phyloP scores from a whole-genome alignment of 92 coral and sea anemone genomes.

The Diadumene lineata region DNA sequence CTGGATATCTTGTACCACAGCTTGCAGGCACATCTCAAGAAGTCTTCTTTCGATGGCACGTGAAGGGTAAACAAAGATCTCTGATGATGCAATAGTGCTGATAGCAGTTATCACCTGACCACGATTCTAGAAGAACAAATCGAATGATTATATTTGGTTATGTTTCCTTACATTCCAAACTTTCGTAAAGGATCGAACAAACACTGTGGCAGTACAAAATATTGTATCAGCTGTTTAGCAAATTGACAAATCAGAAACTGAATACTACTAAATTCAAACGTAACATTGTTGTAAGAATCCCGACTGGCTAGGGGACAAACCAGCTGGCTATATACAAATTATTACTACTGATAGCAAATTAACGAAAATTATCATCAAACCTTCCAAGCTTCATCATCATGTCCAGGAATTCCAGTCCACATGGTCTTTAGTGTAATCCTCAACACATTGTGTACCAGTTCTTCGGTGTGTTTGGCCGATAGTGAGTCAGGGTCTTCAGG shows the following conservation, averaged over 20 bases:
- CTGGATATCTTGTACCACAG: conserved; percentile 84
- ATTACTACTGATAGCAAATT: not conserved
- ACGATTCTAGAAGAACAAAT: too few relatives aligned
- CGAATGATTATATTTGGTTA: too few relatives aligned
- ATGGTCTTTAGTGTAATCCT: conserved; percentile 80
- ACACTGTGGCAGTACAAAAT: too few relatives aligned
- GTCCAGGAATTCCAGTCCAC: conserved; percentile 93
- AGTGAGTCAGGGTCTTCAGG: conserved; percentile 33
- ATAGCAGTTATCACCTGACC: conserved; percentile 92
- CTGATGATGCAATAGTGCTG: conserved; percentile 80
- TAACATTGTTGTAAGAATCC: too few relatives aligned
- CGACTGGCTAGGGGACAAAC: too few relatives aligned
- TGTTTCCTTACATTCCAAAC: too few relatives aligned
- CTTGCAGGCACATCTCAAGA: conserved; percentile 79
- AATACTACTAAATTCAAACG: too few relatives aligned
- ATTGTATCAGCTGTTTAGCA: too few relatives aligned
- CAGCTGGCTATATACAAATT: not conserved
- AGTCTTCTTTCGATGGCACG: conserved; percentile 86
- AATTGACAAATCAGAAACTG: too few relatives aligned
- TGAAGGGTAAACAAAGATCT: conserved; percentile 74
- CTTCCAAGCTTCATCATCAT: conserved; percentile 89
- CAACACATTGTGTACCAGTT: conserved; percentile 76
- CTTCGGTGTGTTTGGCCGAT: conserved; percentile 30
- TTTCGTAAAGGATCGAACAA: too few relatives aligned
- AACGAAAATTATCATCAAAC: conserved; percentile 20